Evolutionary conservation across 2,888 invertebrate species (phyloP), one percentile per base, ranked within the genome.

Genomic region (Stenichneumon culpator): DNA sequence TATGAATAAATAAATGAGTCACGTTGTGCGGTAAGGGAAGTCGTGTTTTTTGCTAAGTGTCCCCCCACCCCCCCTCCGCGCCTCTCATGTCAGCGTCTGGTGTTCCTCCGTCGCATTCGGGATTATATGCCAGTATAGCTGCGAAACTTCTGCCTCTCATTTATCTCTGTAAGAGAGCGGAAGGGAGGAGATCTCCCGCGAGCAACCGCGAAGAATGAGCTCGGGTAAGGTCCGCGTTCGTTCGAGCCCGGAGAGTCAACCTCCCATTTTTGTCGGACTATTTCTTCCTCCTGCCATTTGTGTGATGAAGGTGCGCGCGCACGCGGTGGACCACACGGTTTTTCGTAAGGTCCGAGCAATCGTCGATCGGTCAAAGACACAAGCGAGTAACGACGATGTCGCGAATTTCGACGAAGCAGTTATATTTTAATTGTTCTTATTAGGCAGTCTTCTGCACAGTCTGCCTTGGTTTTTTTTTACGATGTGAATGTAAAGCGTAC

Each of bases 391-490:
- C 39, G 52, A 74, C 70, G 77, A 79, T 74, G 54, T 73, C 65
- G 68, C 63, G 84, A 82, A 74, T 79, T 86, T 85, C 85, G 67
- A 82, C 72, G 82, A 84, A 86, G 78, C 82, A 85, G 86, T 87
- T 87, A 86, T 82, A 80, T 82, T 85, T 86, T 86, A 87, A 87
- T 86, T 79, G 86, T 82, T 78, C 86, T 81, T 82, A 79, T 86
- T 83, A 86, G 85, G n/a, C n/a, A n/a, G 44, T n/a, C 57, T 63
- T 36, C 67, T 67, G 11, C 39, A 22, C 67, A 39, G 39, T 19
- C 9, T 14, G 39, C 67, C 7, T 32, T 68, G 68, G 16, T 63
- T 72, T 72, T 60, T 63, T 57, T 74, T 81, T 67, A 47, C 39
- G 5, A 25, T 25, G 25, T 7, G 3, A 57, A 39, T 39, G 11